A percentile compares a stretch with the other conserved stretches of the same genome.
Evolutionary conservation across 2,888 invertebrate genomes (phyloP).

Genomic region (Sesamia inferens): DNA sequence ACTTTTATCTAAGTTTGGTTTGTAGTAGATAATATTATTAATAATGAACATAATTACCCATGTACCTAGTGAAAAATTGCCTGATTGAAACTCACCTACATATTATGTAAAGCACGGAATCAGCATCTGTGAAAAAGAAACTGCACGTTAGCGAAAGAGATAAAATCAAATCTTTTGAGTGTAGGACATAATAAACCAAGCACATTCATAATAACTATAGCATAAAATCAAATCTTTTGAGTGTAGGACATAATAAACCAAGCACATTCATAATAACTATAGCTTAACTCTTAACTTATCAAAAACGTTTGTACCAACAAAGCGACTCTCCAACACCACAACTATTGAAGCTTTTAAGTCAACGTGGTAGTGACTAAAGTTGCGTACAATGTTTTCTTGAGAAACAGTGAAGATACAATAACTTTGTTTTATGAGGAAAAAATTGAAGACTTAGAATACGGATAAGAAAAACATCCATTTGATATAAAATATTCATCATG

Average conservation of each 20-base stretch:
- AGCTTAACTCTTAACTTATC: not conserved
- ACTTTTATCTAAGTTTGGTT: not conserved
- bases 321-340: not conserved
- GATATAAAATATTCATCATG: slow-evolving; percentile 87
- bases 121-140: slow-evolving; percentile 66
- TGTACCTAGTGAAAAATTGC: not conserved
- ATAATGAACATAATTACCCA: too few relatives aligned
- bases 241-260: not conserved
- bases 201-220: not conserved
- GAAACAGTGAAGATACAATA: slow-evolving; percentile 33
- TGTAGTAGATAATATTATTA: not conserved
- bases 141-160: not conserved
- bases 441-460: slow-evolving; percentile 64
- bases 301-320: not conserved
- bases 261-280: not conserved
- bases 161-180: not conserved
- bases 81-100: slow-evolving; percentile 71
- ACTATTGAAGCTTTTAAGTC: slow-evolving; percentile 42
- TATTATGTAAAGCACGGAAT: slow-evolving; percentile 65
- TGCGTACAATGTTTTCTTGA: slow-evolving; percentile 29
- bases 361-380: slow-evolving; percentile 37
- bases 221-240: too few relatives aligned
- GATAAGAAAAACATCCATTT: slow-evolving; percentile 80
- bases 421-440: slow-evolving; percentile 44
- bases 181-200: not conserved